Evolutionary conservation across 2,888 invertebrate species (phyloP).

Genomic region (Pycnomerus fuliginosus): DNA sequence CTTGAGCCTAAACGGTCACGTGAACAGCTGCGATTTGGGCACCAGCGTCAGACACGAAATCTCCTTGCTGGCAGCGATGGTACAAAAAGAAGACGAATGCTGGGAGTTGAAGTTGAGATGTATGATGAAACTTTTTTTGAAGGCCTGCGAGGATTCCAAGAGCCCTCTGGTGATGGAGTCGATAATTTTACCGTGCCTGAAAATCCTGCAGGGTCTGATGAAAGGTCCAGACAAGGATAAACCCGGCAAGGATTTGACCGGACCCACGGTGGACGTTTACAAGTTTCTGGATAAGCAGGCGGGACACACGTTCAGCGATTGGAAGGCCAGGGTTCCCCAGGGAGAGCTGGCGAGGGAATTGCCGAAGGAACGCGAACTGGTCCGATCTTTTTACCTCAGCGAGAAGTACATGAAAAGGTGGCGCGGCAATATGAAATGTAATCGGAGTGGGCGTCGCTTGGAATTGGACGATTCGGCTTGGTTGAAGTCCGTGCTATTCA

Average conservation of each 20-base stretch:
- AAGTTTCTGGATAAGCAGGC: conserved; percentile 74
- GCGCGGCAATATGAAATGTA: conserved; percentile 52
- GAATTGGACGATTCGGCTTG: conserved; percentile 73
- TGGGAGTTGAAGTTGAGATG: conserved; percentile 92
- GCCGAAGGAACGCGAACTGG: conserved; percentile 38
- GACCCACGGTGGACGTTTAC: conserved; percentile 67
- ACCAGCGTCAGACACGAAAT: conserved; percentile 87
- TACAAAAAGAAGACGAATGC: conserved; percentile 90
- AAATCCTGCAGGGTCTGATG: conserved; percentile 84
- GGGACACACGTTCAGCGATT: conserved; percentile 68
- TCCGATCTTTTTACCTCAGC: conserved; percentile 60
- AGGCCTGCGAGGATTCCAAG: conserved; percentile 72
- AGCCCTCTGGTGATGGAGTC: conserved; percentile 88
- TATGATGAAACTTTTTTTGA: conserved; percentile 83
- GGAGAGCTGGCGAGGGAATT: conserved; percentile 39
- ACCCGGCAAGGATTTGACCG: conserved; percentile 37
- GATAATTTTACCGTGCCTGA: conserved; percentile 88
- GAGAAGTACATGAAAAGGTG: conserved; percentile 77
- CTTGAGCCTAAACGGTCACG: conserved; percentile 70
- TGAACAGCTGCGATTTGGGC: conserved; percentile 71
- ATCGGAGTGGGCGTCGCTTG: conserved; percentile 55
- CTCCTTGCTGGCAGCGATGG: conserved; percentile 79
- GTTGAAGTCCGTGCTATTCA: conserved; percentile 91
- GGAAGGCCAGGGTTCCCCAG: conserved; percentile 67
- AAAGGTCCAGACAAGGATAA: conserved; percentile 43